phyloP scores from a whole-genome alignment of 2,888 invertebrate genomes.

The Thelaira solivaga region DNA sequence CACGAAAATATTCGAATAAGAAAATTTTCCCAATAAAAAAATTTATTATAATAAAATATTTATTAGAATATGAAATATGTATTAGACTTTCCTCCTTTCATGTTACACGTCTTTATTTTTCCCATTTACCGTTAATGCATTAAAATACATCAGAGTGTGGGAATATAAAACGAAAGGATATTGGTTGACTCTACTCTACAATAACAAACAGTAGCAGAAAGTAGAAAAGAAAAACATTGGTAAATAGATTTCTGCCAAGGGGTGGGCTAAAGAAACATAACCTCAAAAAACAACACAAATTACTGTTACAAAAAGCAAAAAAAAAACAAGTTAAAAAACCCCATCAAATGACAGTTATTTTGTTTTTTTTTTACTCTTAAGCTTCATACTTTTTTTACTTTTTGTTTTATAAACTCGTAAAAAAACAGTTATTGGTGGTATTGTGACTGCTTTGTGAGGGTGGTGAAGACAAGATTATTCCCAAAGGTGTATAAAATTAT shows the following conservation, averaged over 20 bases:
- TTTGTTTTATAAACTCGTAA: constrained; percentile 39
- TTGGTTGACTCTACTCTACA: constrained; percentile 39
- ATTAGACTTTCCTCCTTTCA: not conserved
- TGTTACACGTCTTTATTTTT: not conserved
- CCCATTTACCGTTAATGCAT: constrained; percentile 1
- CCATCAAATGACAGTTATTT: constrained; percentile 52
- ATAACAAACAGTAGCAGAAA: constrained; percentile 8
- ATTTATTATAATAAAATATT: no score
- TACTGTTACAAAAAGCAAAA: constrained; percentile 42
- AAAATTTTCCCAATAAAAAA: no score
- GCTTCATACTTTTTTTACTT: no score
- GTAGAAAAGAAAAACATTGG: not conserved
- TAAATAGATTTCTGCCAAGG: constrained; percentile 21
- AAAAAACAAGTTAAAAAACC: constrained; percentile 12
- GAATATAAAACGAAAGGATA: constrained; percentile 26
- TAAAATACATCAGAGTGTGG: not conserved
- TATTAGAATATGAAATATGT: no score
- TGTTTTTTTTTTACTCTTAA: constrained; percentile 46
- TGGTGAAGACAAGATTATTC: constrained; percentile 49
- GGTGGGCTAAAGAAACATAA: constrained; percentile 52
- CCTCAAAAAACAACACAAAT: constrained; percentile 56
- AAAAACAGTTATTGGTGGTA: constrained; percentile 31
- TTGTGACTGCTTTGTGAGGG: not conserved
- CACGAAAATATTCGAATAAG: no score
- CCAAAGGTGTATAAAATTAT: constrained; percentile 65